Conservation (phyloP, 2,797 vertebrate species). For the Sarcoramphus papa region DNA sequence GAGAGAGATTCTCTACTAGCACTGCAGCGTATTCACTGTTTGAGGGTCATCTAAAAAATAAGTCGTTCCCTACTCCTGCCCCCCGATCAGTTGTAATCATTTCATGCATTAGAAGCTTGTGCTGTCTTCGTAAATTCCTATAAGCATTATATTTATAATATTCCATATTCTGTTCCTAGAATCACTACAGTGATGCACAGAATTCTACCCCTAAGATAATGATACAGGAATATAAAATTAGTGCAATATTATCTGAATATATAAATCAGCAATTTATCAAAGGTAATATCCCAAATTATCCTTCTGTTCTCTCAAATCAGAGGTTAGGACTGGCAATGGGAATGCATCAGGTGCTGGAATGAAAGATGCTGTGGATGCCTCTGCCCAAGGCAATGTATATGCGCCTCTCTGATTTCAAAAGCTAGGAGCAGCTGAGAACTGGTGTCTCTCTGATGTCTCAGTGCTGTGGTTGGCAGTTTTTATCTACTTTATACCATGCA, state of each 20-base stretch:
- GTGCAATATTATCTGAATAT: neutral
- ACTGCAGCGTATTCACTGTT: neutral
- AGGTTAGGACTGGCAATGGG: neutral
- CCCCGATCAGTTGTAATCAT: neutral
- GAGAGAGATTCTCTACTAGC: neutral
- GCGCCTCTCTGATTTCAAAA: neutral
- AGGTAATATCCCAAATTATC: neutral
- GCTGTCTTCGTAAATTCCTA: neutral
- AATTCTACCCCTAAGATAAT: neutral
- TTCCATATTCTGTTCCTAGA: neutral
- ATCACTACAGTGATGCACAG: neutral
- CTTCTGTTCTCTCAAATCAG: neutral
- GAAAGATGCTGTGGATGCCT: neutral
- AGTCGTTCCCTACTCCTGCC: neutral
- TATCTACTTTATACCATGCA: neutral
- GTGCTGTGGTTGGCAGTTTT: neutral
- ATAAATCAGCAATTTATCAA: neutral
- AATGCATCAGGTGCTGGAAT: neutral
- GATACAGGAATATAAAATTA: neutral
- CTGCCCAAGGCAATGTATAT: neutral
- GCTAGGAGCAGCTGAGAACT: neutral
- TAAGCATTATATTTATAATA: neutral
- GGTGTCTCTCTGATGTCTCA: neutral
- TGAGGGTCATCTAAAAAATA: neutral
- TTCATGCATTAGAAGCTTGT: neutral